Percentiles rank a stretch among this genome's conserved stretches.
These are phyloP conservation scores for Pungitius pungitius DNA, from an alignment of 2,113 vertebrate species.

Conservation along the genomic window DNA sequence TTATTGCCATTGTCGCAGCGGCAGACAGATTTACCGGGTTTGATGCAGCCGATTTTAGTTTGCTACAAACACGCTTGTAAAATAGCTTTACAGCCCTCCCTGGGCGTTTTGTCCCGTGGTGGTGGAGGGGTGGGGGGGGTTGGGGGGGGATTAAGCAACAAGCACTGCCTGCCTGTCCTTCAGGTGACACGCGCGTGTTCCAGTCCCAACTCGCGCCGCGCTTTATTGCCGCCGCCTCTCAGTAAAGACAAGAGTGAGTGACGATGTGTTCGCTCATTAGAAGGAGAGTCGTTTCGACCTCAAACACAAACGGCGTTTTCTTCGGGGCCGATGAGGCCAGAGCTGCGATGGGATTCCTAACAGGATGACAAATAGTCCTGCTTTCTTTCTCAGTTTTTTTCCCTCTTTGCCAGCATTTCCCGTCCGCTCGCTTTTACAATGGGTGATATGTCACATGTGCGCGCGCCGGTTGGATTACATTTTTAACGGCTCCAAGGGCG, in stretches of 20 bases:
- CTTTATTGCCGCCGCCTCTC: slow-evolving; percentile 57
- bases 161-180: slow-evolving; percentile 75
- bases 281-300: slow-evolving; percentile 39
- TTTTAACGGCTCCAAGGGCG: slow-evolving; percentile 81
- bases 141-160: slow-evolving; percentile 68
- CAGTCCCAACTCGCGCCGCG: slow-evolving; percentile 68
- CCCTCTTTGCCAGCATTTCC: slow-evolving; percentile 46
- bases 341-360: slow-evolving; percentile 62
- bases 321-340: slow-evolving; percentile 36
- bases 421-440: slow-evolving; percentile 63
- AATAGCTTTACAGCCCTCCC: slow-evolving; percentile 72
- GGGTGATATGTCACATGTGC: slow-evolving; percentile 77
- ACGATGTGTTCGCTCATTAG: slow-evolving; percentile 61
- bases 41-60: slow-evolving; percentile 73
- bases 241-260: slow-evolving; percentile 51
- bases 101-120: slow-evolving; percentile 62
- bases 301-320: slow-evolving; percentile 17
- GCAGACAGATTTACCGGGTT: slow-evolving; percentile 73
- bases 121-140: background rate
- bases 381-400: slow-evolving; percentile 66
- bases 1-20: slow-evolving; percentile 70
- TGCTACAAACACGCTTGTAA: slow-evolving; percentile 72
- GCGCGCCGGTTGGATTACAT: slow-evolving; percentile 77
- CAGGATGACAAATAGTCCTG: slow-evolving; percentile 64
- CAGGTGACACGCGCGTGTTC: slow-evolving; percentile 68